A percentile compares a stretch with the other conserved stretches of the same genome.
Evolutionary conservation across 1,140 invertebrate species (phyloP).

Genomic region (Whitmania pigra): DNA sequence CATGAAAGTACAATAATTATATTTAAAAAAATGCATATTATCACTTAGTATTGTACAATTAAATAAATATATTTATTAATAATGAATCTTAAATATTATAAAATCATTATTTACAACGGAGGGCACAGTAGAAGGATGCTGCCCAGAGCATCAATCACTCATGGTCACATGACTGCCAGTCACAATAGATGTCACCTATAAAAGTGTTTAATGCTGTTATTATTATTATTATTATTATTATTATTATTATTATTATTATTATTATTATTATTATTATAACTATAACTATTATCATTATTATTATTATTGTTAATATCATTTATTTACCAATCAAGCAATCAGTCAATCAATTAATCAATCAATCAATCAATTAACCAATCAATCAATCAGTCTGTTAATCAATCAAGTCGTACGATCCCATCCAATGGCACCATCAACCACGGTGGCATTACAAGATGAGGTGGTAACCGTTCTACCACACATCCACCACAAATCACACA

Average conservation of each 20-base stretch:
- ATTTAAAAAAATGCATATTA: too few relatives aligned
- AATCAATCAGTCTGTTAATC: neutral
- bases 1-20: too few relatives aligned
- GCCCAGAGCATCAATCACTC: neutral
- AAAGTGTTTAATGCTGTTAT: neutral
- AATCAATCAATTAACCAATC: neutral
- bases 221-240: neutral
- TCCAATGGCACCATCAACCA: neutral
- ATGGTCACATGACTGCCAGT: neutral
- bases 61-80: too few relatives aligned
- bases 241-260: slow-evolving; percentile 7
- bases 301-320: slow-evolving; percentile 1
- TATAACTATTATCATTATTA: neutral
- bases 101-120: too few relatives aligned
- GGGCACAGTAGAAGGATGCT: neutral
- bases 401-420: neutral
- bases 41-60: too few relatives aligned
- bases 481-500: too few relatives aligned
- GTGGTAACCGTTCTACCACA: neutral
- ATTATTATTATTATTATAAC: neutral
- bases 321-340: neutral
- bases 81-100: too few relatives aligned
- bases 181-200: neutral
- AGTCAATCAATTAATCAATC: neutral
- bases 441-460: neutral